Evolutionary conservation across 2,113 vertebrate species (phyloP).

Genomic region (Embiotoca jacksoni): DNA sequence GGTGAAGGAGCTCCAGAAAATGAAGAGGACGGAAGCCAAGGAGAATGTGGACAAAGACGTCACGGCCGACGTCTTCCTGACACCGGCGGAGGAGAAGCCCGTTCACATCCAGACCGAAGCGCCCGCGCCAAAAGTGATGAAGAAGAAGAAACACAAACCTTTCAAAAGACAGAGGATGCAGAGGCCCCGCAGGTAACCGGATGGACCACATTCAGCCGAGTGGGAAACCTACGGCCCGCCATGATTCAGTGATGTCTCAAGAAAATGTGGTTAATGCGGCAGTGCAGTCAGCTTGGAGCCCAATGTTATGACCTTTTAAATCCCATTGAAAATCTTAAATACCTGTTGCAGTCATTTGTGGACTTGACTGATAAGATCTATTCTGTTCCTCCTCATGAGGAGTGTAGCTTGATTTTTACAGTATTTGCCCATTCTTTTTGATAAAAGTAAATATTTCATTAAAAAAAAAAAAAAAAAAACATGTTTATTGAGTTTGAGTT

Average conservation of each 20-base stretch:
- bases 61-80: constrained; percentile 91
- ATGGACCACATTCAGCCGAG: constrained; percentile 24
- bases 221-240: background rate
- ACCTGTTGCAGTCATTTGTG: background rate
- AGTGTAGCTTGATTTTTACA: background rate
- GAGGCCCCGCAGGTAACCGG: constrained; percentile 59
- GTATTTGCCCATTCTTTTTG: background rate
- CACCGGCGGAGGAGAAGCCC: constrained; percentile 87
- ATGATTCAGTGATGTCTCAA: background rate
- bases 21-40: constrained; percentile 85
- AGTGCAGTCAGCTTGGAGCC: background rate
- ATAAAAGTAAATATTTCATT: constrained; percentile 9
- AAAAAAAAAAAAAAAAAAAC: constrained; percentile 1
- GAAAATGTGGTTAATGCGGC: background rate
- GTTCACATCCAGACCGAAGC: constrained; percentile 85
- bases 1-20: constrained; percentile 90
- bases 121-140: constrained; percentile 80
- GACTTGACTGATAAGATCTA: background rate
- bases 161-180: constrained; percentile 90
- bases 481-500: constrained; percentile 32
- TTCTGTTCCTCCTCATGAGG: background rate
- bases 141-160: constrained; percentile 88
- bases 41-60: constrained; percentile 85
- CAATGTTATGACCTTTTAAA: background rate
- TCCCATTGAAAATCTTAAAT: background rate